Percentiles rank a stretch among this genome's conserved stretches.
Conservation (phyloP, 2,113 vertebrate species). For the Acanthisitta chloris region DNA sequence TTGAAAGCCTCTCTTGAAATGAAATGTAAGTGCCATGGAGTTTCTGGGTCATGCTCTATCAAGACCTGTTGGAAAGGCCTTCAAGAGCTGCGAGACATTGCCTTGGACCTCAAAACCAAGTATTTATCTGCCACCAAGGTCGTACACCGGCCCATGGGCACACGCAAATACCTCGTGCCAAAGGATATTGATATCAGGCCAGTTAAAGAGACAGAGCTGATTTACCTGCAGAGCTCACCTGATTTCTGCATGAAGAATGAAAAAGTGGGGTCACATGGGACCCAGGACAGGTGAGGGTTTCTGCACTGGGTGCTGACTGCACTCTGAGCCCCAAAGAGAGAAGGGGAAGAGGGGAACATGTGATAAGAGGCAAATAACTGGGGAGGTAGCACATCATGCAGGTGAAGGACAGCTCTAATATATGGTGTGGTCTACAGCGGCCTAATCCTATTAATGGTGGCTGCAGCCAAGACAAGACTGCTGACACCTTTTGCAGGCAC, state of each 20-base stretch:
- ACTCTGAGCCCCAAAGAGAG: background rate
- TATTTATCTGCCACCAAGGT: constrained; percentile 98
- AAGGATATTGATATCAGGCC: constrained; percentile 97
- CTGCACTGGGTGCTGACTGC: background rate
- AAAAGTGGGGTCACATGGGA: constrained; percentile 92
- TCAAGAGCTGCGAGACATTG: constrained; percentile 90
- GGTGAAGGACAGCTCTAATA: background rate
- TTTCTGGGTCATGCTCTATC: constrained; percentile 97
- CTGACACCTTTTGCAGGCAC: background rate
- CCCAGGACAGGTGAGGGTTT: constrained; percentile 89
- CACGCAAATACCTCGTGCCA: constrained; percentile 96
- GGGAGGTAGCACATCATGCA: background rate
- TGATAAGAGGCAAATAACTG: background rate
- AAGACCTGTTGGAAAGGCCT: constrained; percentile 97
- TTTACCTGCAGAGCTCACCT: constrained; percentile 95
- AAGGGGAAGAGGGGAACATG: background rate
- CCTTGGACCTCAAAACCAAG: constrained; percentile 92
- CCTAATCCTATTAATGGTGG: background rate
- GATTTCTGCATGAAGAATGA: constrained; percentile 95
- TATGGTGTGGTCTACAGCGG: accelerated
- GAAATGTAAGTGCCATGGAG: constrained; percentile 98
- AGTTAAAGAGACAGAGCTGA: constrained; percentile 90
- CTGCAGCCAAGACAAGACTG: background rate
- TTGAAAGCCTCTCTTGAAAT: constrained; percentile 89
- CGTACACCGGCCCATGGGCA: constrained; percentile 92